Evolutionary conservation across 2,797 vertebrate species (phyloP).

Genomic region (Poecilia wingei): DNA sequence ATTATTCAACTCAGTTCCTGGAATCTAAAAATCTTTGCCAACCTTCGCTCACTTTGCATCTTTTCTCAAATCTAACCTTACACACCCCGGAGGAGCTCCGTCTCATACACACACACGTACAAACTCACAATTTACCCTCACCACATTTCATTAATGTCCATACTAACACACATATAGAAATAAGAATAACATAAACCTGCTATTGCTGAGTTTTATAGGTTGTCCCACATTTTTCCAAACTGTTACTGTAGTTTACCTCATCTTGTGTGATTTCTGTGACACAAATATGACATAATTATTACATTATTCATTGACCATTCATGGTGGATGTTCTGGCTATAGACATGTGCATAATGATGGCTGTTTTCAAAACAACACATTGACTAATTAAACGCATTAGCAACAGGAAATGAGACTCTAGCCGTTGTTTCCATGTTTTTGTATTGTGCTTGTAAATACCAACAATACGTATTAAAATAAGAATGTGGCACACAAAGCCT

Average conservation of each 20-base stretch:
- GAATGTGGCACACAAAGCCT: background rate
- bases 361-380: background rate
- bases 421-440: background rate
- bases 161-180: background rate
- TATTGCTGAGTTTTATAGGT: background rate
- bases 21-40: constrained; percentile 63
- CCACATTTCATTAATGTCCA: background rate
- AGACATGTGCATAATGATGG: background rate
- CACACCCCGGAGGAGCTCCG: constrained; percentile 6
- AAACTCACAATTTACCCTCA: background rate
- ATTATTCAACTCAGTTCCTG: constrained; percentile 69
- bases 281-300: background rate
- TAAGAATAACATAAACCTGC: background rate
- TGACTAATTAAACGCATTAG: background rate
- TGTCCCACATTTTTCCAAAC: background rate
- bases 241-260: background rate
- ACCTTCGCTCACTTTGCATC: constrained; percentile 60
- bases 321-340: background rate
- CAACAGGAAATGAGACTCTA: background rate
- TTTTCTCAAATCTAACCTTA: constrained; percentile 24
- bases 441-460: background rate
- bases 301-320: background rate
- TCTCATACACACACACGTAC: background rate
- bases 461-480: background rate
- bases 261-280: background rate